Evolutionary conservation across 2,888 invertebrate species (phyloP), one percentile per base, ranked within the genome.

Genomic region (Hydrotaea diabolus): DNA sequence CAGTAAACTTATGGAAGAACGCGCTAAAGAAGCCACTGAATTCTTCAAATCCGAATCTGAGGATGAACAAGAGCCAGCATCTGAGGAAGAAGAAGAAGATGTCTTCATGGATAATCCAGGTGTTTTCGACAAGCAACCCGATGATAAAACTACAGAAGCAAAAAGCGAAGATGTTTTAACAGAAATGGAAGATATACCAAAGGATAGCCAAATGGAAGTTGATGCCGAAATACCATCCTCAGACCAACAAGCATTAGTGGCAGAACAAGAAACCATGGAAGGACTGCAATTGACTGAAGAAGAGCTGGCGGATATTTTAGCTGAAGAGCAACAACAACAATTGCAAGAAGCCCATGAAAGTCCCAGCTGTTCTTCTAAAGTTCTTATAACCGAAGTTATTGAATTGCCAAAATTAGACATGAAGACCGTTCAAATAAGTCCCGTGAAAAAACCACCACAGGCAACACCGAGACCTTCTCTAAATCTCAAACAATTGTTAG

Each of bases 11-110:
- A 92, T 96, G 87, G 94, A 96, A 89, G 94, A 96, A 88, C 94
- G 96, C 75, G 95, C 95, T 88, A 95, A 95, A 90, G 95, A 96
- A 92, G 95, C 96, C 74, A 94, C 95, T 88, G 94, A 95, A 88
- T 94, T 97, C 89, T 97, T 95, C 88, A 96, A 96, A 92, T 96
- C 96, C 87, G 96, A 95, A 82, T 88, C 91, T 0, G 89, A 90
- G 74, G 87, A 87, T 73, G 90, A 91, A 7, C 31, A 2, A 31
- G 31, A 31, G n/a, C n/a, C n/a, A n/a, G n/a, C n/a, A n/a, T n/a
- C n/a, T 31, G 31, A 31, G n/a, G 87, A 89, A 13, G 77, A 86
- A 0, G 87, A 89, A n/a, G 74, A 86, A 0, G 79, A 82, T 2
- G 85, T 85, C 53, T 64, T 74, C 0, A 76, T 86, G 43, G 85